Base-by-base conservation (phyloP, 2,888 invertebrate species). In the Cephus sareptanus region DNA sequence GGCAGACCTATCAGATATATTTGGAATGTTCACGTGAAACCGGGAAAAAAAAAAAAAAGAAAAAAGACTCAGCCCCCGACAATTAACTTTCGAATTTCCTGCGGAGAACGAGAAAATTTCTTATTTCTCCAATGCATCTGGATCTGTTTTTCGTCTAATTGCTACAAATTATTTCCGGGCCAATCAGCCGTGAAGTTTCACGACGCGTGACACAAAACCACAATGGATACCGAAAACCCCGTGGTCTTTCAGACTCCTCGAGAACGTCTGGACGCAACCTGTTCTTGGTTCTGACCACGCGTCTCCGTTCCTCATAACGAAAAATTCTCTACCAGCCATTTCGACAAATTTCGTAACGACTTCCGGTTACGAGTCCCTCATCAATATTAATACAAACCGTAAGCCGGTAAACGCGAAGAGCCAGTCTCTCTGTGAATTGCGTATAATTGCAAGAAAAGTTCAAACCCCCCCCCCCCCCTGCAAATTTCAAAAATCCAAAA, bases 101-200 rank as follows among this genome's bases (percentile, higher is more conserved):
- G 56, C 9, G 9, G 23, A 56, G 40, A 40, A 40, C 40, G 40
- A 15, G 23, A 23, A 56, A 56, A 56, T 56, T 56, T 23, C 56
- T 56, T 56, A 2, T 9, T 23, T 23, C 56, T 56, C 56, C 2
- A 2, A 56, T 23, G 56, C 56, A 56, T 71, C 34, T 71, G 71
- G 31, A 71, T 31, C 31, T 71, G 71, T 71, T 71, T 71, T 71
- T 71, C 71, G 69, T 31, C 75, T 77, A 77, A 77, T 75, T 77
- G 74, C 75, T 77, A 75, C 77, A 77, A 77, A 77, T 77, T 75
- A 77, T 75, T 77, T 77, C 77, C 77, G 77, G 77, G 34, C 75
- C 71, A 68, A 77, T 77, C 75, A 34, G 75, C 34, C 70, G 40
- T 75, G 68, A 40, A 31, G 69, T 75, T 70, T 31, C 12, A 70